A percentile compares a stretch with the other conserved stretches of the same genome.
Evolutionary conservation across 2,888 invertebrate genomes (phyloP).

Genomic region (Drosophila kuntzei): DNA sequence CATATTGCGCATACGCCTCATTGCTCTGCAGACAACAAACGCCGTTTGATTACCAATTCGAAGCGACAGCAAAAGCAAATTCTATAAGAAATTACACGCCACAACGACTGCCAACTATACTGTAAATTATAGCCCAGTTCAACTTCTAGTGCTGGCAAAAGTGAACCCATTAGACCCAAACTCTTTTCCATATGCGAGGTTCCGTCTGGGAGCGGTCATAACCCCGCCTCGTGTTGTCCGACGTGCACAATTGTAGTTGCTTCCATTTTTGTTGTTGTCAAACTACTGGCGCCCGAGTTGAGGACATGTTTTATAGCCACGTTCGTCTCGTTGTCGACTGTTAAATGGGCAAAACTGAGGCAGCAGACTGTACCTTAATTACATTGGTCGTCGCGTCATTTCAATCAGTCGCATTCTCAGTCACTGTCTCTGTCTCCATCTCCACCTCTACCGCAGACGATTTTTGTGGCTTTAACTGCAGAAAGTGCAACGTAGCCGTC

Average conservation of each 20-base stretch:
- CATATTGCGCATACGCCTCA: slow-evolving; percentile 70
- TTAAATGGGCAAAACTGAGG: slow-evolving; percentile 27
- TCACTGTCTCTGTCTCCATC: slow-evolving; percentile 1
- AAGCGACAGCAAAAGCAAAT: slow-evolving; percentile 32
- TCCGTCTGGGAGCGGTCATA: slow-evolving; percentile 41
- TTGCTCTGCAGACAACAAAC: slow-evolving; percentile 29
- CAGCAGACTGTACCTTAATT: slow-evolving; percentile 49
- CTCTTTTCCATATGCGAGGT: slow-evolving; percentile 10
- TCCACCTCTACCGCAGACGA: slow-evolving; percentile 1
- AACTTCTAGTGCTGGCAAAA: slow-evolving; percentile 29
- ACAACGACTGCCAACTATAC: slow-evolving; percentile 31
- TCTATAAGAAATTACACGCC: slow-evolving; percentile 37
- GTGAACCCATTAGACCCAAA: slow-evolving; percentile 35
- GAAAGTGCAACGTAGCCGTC: slow-evolving; percentile 35
- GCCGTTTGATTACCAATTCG: slow-evolving; percentile 50
- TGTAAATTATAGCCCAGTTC: slow-evolving; percentile 59
- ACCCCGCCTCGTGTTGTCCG: slow-evolving; percentile 35
- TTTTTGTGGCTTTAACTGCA: slow-evolving; percentile 25
- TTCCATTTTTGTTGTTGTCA: slow-evolving; percentile 48
- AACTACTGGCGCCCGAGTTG: slow-evolving; percentile 36
- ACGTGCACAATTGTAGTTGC: slow-evolving; percentile 67
- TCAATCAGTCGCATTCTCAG: slow-evolving; percentile 51
- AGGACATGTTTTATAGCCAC: slow-evolving; percentile 60
- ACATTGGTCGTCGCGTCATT: slow-evolving; percentile 40
- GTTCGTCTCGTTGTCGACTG: slow-evolving; percentile 18